phyloP scores from a whole-genome alignment of 2,888 invertebrate species.

The Tridacna crocea region DNA sequence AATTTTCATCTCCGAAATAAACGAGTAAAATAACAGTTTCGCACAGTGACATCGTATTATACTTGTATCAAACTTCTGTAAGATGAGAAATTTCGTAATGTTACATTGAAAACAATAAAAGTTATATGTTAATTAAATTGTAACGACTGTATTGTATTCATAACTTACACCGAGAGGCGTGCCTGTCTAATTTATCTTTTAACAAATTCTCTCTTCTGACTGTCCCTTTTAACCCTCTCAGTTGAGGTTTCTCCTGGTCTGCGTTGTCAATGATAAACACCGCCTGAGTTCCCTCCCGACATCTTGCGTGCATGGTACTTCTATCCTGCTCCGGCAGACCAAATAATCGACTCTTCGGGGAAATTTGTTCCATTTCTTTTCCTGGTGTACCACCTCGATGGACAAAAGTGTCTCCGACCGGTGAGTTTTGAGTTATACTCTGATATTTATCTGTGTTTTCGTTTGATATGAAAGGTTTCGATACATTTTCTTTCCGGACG shows the following conservation, averaged over 20 bases:
- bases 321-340: constrained; percentile 2
- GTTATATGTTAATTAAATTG: too few relatives aligned
- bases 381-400: not conserved
- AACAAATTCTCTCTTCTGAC: constrained; percentile 32
- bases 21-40: too few relatives aligned
- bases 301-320: constrained; percentile 15
- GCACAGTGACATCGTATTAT: too few relatives aligned
- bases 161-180: constrained; percentile 53
- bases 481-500: constrained; percentile 13
- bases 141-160: too few relatives aligned
- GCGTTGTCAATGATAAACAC: constrained; percentile 46
- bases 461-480: constrained; percentile 1
- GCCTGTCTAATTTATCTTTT: constrained; percentile 28
- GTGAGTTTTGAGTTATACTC: constrained; percentile 2
- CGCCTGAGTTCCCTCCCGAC: constrained; percentile 12
- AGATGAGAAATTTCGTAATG: too few relatives aligned
- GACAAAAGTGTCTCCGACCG: constrained; percentile 11
- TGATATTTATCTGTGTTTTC: not conserved
- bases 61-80: too few relatives aligned
- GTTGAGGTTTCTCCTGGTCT: constrained; percentile 35
- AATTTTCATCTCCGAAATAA: too few relatives aligned
- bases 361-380: not conserved
- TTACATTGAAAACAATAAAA: too few relatives aligned
- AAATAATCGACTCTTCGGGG: not conserved
- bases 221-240: constrained; percentile 48